Base-by-base conservation (phyloP, 1,140 invertebrate genomes). In the Drosophila pandora region DNA sequence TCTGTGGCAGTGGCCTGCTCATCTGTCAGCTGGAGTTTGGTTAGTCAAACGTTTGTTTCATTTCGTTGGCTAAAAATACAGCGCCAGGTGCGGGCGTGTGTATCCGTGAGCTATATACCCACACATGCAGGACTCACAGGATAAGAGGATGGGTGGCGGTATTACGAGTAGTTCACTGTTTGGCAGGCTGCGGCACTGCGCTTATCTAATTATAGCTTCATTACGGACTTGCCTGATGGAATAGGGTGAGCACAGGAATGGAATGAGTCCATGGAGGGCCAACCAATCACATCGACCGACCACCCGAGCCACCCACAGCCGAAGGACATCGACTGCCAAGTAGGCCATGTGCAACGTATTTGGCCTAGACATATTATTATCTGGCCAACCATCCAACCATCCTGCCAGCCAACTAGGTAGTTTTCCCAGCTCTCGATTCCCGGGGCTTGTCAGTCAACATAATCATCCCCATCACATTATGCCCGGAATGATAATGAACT, bases 121-220 rank as follows among this genome's bases (percentile, higher is more conserved):
- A 43, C 34, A 13, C n/a, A 41, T 6, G 10, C 41, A 17, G 41
- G 41, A 43, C 41, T 41, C 17, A 55, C 23, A 49, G 67, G 34
- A 54, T 25, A 10, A 25, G 69, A 43, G 41, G 41, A 13, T 17
- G 17, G 21, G 43, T 47, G 54, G 62, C 21, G 49, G 49, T 41
- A 43, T 43, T 49, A 52, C 67, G 58, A 72, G 70, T 79, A 73
- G 69, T 63, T 79, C 52, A 50, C 30, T 47, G 43, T 47, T 73
- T 61, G 57, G 28, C 54, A 41, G 43, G 43, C 41, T 71, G 41
- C 54, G 76, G 45, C 67, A 68, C 65, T 79, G 76, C 69, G 79
- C 82, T 85, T 81, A 85, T 85, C 82, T 85, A 85, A 85, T 85
- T 87, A 85, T 85, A 85, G 82, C 82, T 87, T 87, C 82, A 85